Percentiles rank a stretch among this genome's conserved stretches.
Evolutionary conservation across 2,888 invertebrate genomes (phyloP).

Genomic region (Yponomeuta malinellus): DNA sequence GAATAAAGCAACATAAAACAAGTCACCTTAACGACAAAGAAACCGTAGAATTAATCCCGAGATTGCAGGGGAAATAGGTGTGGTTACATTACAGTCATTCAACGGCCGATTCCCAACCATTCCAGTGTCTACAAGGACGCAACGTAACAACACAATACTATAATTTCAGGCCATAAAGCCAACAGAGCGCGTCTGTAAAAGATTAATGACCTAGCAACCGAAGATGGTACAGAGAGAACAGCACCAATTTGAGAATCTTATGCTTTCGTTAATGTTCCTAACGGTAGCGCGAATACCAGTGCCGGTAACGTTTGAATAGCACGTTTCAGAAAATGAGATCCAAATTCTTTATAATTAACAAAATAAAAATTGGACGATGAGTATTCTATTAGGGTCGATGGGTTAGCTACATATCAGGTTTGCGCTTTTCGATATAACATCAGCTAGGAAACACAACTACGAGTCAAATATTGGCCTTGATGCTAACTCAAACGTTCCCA

Average conservation of each 20-base stretch:
- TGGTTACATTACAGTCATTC: not conserved
- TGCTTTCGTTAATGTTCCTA: not conserved
- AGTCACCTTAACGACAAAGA: too few relatives aligned
- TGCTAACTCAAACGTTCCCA: not conserved
- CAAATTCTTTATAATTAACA: not conserved
- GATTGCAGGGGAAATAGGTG: not conserved
- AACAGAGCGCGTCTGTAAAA: constrained; percentile 33
- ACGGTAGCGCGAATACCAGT: not conserved
- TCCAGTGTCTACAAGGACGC: not conserved
- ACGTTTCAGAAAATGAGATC: not conserved
- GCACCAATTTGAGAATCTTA: not conserved
- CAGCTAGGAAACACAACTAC: not conserved
- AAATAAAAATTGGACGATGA: not conserved
- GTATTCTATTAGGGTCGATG: not conserved
- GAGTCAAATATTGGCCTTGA: not conserved
- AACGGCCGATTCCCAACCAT: not conserved
- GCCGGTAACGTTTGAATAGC: not conserved
- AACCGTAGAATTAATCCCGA: not conserved
- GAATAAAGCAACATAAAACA: too few relatives aligned
- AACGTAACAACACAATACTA: constrained; percentile 23
- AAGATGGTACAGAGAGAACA: not conserved
- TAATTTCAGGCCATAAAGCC: constrained; percentile 42
- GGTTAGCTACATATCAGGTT: not conserved
- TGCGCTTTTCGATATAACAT: not conserved
- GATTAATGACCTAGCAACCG: not conserved